These are phyloP conservation scores for Tenodera sinensis DNA, from an alignment of 2,888 invertebrate species.

Conservation along the genomic window DNA sequence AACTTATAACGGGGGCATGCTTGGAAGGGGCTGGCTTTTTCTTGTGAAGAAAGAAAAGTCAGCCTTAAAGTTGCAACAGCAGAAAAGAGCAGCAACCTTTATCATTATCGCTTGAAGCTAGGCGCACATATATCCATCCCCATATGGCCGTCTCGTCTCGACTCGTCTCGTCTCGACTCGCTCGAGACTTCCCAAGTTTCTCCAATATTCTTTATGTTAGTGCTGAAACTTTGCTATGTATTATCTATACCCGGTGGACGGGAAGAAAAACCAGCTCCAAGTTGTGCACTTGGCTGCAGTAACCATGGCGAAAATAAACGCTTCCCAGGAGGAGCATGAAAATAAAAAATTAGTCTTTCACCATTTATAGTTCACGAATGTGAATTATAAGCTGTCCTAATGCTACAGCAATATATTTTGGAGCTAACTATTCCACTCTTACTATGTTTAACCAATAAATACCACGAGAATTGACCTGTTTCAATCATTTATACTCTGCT, in stretches of 20 bases:
- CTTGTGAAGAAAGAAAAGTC: background rate
- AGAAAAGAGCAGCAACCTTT: background rate
- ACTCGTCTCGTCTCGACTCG: too few species aligned
- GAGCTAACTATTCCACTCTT: too few species aligned
- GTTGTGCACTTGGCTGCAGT: background rate
- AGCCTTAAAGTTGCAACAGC: background rate
- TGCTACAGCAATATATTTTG: too few species aligned
- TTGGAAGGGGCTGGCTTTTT: background rate
- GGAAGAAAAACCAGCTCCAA: background rate
- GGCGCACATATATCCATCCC: background rate
- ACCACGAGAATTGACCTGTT: too few species aligned
- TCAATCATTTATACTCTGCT: too few species aligned
- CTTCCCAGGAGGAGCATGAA: too few species aligned
- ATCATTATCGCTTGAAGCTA: background rate
- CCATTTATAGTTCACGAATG: too few species aligned
- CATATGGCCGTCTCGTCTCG: too few species aligned
- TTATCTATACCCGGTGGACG: background rate
- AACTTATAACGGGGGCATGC: background rate
- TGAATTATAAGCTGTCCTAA: too few species aligned
- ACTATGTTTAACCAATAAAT: too few species aligned
- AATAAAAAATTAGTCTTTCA: too few species aligned
- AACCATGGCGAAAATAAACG: background rate
- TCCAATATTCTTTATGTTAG: background rate
- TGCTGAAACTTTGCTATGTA: background rate
- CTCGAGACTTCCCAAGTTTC: background rate